Conservation (phyloP, 2,888 invertebrate species). For the Entomobrya multifasciata region DNA sequence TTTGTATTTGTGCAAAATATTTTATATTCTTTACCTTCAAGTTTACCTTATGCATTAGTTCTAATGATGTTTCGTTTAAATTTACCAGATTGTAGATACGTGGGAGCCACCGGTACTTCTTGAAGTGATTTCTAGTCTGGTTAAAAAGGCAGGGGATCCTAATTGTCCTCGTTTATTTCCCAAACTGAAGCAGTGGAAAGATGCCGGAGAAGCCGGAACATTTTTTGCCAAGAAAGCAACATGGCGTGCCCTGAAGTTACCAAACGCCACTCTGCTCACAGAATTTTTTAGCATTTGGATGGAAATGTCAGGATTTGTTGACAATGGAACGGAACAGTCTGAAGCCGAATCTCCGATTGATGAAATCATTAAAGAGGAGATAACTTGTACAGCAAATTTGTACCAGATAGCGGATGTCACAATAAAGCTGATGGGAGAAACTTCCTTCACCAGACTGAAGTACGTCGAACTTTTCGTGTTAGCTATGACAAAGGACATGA, state of each 20-base stretch:
- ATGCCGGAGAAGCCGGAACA: constrained; percentile 1
- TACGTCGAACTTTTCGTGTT: constrained; percentile 66
- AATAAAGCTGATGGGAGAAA: constrained; percentile 10
- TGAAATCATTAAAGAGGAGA: constrained; percentile 43
- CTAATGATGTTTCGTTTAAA: not conserved
- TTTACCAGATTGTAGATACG: not conserved
- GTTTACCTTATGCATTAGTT: not conserved
- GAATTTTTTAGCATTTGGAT: constrained; percentile 36
- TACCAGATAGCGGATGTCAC: constrained; percentile 63
- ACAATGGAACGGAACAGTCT: constrained; percentile 12
- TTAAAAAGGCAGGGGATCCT: not conserved
- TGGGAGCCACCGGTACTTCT: not conserved
- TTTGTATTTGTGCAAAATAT: not conserved
- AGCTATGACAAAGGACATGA: constrained; percentile 71
- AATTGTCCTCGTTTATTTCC: constrained; percentile 32
- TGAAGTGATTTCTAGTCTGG: constrained; percentile 51
- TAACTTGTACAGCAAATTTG: constrained; percentile 50
- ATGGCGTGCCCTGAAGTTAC: constrained; percentile 44
- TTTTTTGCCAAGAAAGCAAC: constrained; percentile 53
- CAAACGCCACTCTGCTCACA: not conserved
- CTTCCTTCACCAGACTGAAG: constrained; percentile 7
- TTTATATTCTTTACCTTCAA: not conserved
- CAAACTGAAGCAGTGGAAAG: constrained; percentile 62
- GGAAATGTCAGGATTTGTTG: not conserved
- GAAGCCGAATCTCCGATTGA: not conserved